Evolutionary conservation across 2,797 vertebrate species (phyloP).

Genomic region (Saguinus oedipus): DNA sequence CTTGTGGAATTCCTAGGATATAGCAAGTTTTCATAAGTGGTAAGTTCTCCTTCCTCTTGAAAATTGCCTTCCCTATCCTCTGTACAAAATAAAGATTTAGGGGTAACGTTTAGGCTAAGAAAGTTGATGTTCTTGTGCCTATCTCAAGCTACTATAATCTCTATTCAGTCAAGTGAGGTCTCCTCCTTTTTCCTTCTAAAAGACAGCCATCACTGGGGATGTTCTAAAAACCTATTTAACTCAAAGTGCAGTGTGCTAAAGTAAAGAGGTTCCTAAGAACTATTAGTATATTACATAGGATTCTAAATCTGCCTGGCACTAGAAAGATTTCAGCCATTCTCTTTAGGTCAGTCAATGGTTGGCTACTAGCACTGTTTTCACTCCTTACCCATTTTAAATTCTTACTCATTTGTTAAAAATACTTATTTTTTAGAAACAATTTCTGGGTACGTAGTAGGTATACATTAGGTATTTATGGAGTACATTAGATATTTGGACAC

Average conservation of each 20-base stretch:
- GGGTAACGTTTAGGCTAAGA: background rate
- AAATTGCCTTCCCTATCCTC: background rate
- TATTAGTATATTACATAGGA: background rate
- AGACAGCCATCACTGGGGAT: background rate
- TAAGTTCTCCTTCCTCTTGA: slow-evolving; percentile 22
- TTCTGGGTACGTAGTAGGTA: background rate
- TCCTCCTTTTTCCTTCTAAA: background rate
- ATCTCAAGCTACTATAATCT: background rate
- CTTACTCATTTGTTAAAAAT: background rate
- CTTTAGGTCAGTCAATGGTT: background rate
- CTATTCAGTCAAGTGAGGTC: background rate
- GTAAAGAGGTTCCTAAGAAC: background rate
- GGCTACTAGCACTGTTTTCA: background rate
- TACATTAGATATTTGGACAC: background rate
- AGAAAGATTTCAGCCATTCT: background rate
- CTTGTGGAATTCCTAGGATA: background rate
- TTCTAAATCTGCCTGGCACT: background rate
- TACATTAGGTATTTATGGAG: background rate
- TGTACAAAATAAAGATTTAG: background rate
- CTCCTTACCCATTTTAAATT: background rate
- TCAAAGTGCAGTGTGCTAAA: background rate
- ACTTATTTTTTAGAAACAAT: background rate
- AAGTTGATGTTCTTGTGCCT: background rate
- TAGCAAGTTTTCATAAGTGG: background rate
- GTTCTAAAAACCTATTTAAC: background rate